Conservation (phyloP, 2,797 vertebrate genomes). For the Sebastiscus albofasciatus region DNA sequence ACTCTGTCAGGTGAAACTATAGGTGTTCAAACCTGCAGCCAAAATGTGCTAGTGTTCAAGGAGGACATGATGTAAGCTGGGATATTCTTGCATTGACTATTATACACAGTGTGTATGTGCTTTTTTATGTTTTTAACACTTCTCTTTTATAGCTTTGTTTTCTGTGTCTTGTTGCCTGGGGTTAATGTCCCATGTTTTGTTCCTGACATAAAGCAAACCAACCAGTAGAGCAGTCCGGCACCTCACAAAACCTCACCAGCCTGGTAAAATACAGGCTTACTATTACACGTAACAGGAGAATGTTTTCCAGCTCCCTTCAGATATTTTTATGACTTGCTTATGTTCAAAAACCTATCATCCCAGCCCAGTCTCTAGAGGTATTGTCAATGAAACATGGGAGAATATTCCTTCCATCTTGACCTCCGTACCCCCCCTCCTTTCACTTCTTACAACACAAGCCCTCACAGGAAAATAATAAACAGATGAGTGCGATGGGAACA, state of each 20-base stretch:
- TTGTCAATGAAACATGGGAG: constrained; percentile 76
- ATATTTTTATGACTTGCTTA: constrained; percentile 45
- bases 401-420: constrained; percentile 70
- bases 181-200: constrained; percentile 30
- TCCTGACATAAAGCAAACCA: constrained; percentile 23
- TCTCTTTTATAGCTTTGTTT: constrained; percentile 31
- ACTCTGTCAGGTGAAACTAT: constrained; percentile 19
- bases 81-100: constrained; percentile 24
- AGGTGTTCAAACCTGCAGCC: constrained; percentile 6
- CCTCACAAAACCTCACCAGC: constrained; percentile 4
- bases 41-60: not conserved
- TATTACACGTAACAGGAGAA: not conserved
- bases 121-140: not conserved
- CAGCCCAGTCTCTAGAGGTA: constrained; percentile 48
- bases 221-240: not conserved
- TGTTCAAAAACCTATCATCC: constrained; percentile 37
- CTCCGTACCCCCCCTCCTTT: constrained; percentile 36
- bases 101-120: constrained; percentile 1
- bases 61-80: constrained; percentile 21
- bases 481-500: constrained; percentile 85
- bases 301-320: constrained; percentile 33
- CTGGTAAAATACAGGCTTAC: constrained; percentile 6
- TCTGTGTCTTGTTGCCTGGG: constrained; percentile 11
- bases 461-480: constrained; percentile 87
- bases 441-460: constrained; percentile 78